phyloP scores from a whole-genome alignment of 2,797 vertebrate species.

The Scleropages formosus region DNA sequence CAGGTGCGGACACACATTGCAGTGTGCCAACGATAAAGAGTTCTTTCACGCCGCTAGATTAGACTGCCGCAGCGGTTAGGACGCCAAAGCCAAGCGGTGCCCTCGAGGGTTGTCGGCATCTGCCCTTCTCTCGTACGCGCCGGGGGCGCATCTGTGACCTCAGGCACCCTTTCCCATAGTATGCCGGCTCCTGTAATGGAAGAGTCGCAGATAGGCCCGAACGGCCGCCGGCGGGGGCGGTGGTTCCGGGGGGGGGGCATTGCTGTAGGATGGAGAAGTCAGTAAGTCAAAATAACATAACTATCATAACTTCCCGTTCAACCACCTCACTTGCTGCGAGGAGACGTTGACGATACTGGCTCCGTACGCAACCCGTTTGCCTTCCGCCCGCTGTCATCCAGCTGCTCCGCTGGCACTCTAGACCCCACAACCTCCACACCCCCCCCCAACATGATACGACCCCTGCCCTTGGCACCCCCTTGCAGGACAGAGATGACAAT shows the following conservation, averaged over 20 bases:
- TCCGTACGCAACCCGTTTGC: too few relatives aligned
- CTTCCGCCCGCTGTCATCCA: too few relatives aligned
- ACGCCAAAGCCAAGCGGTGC: background rate
- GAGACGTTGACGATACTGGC: too few relatives aligned
- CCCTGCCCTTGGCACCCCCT: too few relatives aligned
- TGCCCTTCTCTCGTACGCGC: background rate
- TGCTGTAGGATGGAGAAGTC: background rate
- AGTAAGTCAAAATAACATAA: background rate
- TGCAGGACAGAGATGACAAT: too few relatives aligned
- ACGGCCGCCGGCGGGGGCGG: background rate
- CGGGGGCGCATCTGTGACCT: background rate
- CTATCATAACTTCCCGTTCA: too few relatives aligned
- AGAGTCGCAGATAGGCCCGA: background rate
- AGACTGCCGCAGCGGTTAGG: background rate
- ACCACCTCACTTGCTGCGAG: too few relatives aligned
- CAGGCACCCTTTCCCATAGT: background rate
- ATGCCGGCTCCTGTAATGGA: background rate
- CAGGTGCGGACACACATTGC: slow-evolving; percentile 39
- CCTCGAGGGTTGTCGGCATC: background rate
- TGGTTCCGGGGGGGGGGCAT: background rate
- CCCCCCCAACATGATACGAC: too few relatives aligned
- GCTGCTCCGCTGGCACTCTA: too few relatives aligned
- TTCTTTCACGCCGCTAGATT: background rate
- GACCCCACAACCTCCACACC: too few relatives aligned
- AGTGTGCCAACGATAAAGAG: background rate